Conservation (phyloP, 2,888 invertebrate genomes). For the Athalia cordata region DNA sequence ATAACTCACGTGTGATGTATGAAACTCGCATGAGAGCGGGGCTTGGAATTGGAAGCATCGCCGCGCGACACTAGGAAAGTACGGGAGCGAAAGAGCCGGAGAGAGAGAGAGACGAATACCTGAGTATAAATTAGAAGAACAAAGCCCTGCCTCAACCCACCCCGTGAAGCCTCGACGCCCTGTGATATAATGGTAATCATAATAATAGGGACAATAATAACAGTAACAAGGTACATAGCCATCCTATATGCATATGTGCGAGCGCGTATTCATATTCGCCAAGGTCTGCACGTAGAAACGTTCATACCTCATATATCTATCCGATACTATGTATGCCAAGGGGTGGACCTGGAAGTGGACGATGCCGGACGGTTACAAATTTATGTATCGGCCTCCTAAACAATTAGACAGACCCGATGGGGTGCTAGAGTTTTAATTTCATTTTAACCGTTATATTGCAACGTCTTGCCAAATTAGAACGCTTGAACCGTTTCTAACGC, state of each 20-base stretch:
- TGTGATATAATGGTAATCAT: constrained; percentile 33
- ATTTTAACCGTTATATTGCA: constrained; percentile 67
- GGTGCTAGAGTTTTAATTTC: constrained; percentile 66
- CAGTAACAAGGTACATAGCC: background rate
- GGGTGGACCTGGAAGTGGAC: constrained; percentile 16
- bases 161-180: constrained; percentile 34
- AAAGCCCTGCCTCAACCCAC: constrained; percentile 56
- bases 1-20: constrained; percentile 69
- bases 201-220: constrained; percentile 39
- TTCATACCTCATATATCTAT: background rate
- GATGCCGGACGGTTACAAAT: constrained; percentile 53
- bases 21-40: constrained; percentile 45
- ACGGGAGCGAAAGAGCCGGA: background rate
- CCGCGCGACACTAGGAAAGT: constrained; percentile 34
- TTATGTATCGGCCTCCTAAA: constrained; percentile 64
- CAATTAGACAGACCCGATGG: constrained; percentile 61
- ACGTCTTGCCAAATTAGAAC: constrained; percentile 64
- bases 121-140: constrained; percentile 70
- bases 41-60: background rate
- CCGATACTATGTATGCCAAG: background rate
- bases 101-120: constrained; percentile 49
- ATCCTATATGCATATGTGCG: background rate
- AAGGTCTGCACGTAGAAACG: background rate
- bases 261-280: background rate
- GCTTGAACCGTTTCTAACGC: constrained; percentile 57